These are phyloP conservation scores for Agriopis aurantiaria DNA, from an alignment of 2,888 invertebrate species.

Conservation along the genomic window DNA sequence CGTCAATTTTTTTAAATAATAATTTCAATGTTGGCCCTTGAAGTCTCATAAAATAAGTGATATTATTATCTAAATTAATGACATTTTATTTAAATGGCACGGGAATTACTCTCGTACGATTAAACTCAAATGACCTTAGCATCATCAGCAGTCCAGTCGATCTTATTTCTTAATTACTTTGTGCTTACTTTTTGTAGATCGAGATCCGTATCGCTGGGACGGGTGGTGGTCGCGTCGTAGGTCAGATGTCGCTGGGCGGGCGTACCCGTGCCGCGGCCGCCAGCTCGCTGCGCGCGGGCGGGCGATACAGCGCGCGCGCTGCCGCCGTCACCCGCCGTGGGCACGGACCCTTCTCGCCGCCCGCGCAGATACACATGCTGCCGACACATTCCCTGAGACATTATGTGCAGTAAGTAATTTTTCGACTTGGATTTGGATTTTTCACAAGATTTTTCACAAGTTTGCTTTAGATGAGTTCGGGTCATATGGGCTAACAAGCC, in stretches of 20 bases:
- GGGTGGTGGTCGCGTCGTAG: slow-evolving; percentile 83
- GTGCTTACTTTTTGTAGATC: slow-evolving; percentile 57
- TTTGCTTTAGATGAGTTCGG: no score
- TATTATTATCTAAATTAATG: no score
- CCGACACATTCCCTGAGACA: slow-evolving; percentile 84
- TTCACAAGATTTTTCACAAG: background rate
- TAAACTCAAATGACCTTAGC: no score
- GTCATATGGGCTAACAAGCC: no score
- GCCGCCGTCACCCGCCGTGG: slow-evolving; percentile 96
- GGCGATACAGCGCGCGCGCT: slow-evolving; percentile 94
- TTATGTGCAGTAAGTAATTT: slow-evolving; percentile 76
- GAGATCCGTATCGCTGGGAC: slow-evolving; percentile 76
- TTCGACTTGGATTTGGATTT: background rate
- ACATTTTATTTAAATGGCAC: no score
- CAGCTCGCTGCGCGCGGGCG: slow-evolving; percentile 94
- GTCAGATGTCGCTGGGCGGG: slow-evolving; percentile 94
- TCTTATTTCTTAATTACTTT: background rate
- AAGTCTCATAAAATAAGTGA: no score
- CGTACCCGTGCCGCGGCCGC: slow-evolving; percentile 96
- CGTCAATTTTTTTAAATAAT: no score
- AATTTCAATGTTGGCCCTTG: no score
- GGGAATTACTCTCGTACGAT: no score
- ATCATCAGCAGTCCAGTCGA: no score
- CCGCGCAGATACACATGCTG: slow-evolving; percentile 91
- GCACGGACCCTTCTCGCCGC: slow-evolving; percentile 94